These are phyloP conservation scores for Ammodytes dubius DNA, from an alignment of 2,113 vertebrate genomes.

Conservation along the genomic window DNA sequence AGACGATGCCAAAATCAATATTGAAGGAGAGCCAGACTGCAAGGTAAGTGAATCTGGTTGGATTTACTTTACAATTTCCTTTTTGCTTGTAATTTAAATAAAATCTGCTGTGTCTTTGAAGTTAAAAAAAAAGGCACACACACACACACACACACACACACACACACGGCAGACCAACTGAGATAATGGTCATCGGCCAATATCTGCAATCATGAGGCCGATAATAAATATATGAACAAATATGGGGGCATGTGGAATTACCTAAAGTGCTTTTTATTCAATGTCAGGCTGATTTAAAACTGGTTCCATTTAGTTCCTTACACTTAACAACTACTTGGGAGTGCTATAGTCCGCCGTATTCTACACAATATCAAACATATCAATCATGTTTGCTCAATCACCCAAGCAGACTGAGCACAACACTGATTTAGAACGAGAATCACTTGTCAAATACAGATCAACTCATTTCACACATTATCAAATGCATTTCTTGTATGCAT, in stretches of 20 bases:
- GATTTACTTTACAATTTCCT: background rate
- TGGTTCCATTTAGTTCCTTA: conserved; percentile 15
- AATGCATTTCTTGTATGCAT: conserved; percentile 40
- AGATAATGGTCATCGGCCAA: no score
- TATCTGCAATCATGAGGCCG: no score
- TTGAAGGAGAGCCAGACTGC: background rate
- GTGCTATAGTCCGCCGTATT: conserved; percentile 16
- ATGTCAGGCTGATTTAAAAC: conserved; percentile 32
- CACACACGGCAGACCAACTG: no score
- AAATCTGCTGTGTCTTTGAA: background rate
- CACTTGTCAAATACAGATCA: conserved; percentile 44
- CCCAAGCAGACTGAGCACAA: conserved; percentile 23
- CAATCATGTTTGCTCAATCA: conserved; percentile 42
- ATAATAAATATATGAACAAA: no score
- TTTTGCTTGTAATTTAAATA: background rate
- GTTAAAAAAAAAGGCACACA: background rate
- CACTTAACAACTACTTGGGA: conserved; percentile 28
- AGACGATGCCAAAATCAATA: background rate
- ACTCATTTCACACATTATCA: conserved; percentile 56
- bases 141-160: no score
- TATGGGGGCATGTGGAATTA: background rate
- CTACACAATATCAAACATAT: conserved; percentile 41
- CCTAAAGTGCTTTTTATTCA: conserved; percentile 12
- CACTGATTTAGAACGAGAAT: conserved; percentile 36
- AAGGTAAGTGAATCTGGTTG: background rate